Conservation (phyloP, 2,888 invertebrate species). For the Tortrix viridana region DNA sequence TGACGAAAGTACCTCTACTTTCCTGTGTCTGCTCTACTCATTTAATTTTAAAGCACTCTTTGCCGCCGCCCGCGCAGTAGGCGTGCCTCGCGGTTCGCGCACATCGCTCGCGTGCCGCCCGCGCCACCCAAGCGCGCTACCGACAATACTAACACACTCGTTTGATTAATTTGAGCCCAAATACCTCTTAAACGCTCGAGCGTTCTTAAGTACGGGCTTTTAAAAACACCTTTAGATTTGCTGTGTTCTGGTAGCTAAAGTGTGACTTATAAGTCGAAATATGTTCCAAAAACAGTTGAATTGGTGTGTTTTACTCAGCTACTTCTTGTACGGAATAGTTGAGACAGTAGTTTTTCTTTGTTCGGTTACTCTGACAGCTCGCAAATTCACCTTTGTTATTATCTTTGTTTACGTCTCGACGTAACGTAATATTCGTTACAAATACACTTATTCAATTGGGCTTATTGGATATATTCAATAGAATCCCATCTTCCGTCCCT, state of each 20-base stretch:
- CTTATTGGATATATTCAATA: constrained; percentile 34
- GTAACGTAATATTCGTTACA: constrained; percentile 17
- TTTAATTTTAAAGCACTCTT: constrained; percentile 52
- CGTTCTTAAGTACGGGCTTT: constrained; percentile 12
- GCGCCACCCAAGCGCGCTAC: constrained; percentile 76
- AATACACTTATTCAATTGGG: constrained; percentile 31
- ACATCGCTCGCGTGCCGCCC: constrained; percentile 71
- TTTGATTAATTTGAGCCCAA: constrained; percentile 31
- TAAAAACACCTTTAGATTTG: constrained; percentile 7
- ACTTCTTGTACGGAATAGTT: too few relatives aligned
- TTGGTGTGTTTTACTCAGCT: too few relatives aligned
- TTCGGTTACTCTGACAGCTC: too few relatives aligned
- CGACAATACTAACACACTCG: constrained; percentile 45
- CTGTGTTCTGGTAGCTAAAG: background rate
- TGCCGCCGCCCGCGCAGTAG: constrained; percentile 59
- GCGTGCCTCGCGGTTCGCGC: constrained; percentile 66
- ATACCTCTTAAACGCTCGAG: constrained; percentile 31
- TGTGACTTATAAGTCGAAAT: too few relatives aligned
- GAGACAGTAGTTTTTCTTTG: too few relatives aligned
- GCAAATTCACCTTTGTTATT: too few relatives aligned
- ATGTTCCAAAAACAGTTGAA: too few relatives aligned
- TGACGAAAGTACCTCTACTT: background rate
- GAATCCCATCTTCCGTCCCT: constrained; percentile 28
- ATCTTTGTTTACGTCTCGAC: constrained; percentile 1
- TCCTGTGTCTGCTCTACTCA: constrained; percentile 21